Percentiles rank a stretch among this genome's conserved stretches.
Conservation (phyloP, 2,113 vertebrate genomes). For the Candoia aspera region DNA sequence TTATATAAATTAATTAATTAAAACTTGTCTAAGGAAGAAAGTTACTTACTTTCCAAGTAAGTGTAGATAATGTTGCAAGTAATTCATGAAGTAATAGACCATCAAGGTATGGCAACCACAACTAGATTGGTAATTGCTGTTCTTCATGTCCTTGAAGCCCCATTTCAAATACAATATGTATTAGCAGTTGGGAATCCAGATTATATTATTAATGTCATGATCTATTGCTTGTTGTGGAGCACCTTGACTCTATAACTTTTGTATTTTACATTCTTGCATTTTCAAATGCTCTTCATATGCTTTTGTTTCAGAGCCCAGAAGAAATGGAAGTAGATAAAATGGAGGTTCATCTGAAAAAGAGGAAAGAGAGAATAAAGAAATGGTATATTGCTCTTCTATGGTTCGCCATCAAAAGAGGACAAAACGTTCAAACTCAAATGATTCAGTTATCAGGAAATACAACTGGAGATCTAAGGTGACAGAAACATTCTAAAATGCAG, state of each 20-base stretch:
- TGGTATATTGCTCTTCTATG: constrained; percentile 41
- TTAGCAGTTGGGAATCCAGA: background rate
- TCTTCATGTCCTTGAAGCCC: background rate
- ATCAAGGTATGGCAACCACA: background rate
- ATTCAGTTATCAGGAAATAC: background rate
- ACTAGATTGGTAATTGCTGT: background rate
- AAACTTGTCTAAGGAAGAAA: background rate
- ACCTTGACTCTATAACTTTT: background rate
- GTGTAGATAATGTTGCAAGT: background rate
- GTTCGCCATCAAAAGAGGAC: constrained; percentile 61
- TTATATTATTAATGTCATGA: background rate
- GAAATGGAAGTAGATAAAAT: constrained; percentile 60
- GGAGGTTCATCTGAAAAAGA: constrained; percentile 37
- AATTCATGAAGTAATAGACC: background rate
- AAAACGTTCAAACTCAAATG: constrained; percentile 53
- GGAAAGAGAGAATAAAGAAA: constrained; percentile 55
- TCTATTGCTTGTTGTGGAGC: background rate
- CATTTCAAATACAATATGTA: background rate
- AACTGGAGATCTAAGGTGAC: background rate
- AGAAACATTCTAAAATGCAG: constrained; percentile 11
- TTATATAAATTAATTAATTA: background rate
- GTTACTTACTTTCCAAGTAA: background rate
- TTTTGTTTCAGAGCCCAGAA: constrained; percentile 68
- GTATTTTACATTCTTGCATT: background rate
- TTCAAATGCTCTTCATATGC: constrained; percentile 31